Conservation (phyloP, 2,888 invertebrate species). For the Formica aserva region DNA sequence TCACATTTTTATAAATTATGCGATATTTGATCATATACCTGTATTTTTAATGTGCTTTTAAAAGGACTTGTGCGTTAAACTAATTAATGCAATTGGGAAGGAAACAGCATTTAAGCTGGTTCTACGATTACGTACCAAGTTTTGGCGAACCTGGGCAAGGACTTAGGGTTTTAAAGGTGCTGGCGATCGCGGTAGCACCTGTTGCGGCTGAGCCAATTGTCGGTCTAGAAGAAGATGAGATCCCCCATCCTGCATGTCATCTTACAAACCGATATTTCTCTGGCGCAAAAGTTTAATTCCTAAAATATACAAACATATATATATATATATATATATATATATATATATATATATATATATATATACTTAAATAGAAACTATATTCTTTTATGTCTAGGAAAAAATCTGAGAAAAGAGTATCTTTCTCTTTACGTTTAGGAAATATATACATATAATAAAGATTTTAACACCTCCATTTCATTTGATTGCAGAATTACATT, state of each 20-base stretch:
- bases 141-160: constrained; percentile 36
- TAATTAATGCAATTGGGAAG: constrained; percentile 1
- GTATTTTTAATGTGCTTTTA: background rate
- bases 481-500: background rate
- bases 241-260: constrained; percentile 56
- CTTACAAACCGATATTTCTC: constrained; percentile 2
- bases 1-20: background rate
- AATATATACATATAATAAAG: background rate
- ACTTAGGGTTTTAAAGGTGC: constrained; percentile 65
- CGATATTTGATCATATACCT: background rate
- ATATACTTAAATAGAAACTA: background rate
- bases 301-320: background rate
- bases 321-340: background rate
- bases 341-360: background rate
- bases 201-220: constrained; percentile 64
- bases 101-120: constrained; percentile 25
- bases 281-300: background rate
- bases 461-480: background rate
- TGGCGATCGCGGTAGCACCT: constrained; percentile 65
- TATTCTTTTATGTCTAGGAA: background rate
- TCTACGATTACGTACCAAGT: constrained; percentile 15
- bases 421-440: no score
- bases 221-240: constrained; percentile 56
- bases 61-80: background rate
- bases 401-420: background rate